phyloP scores from a whole-genome alignment of 1,140 invertebrate species.

The Ceratosolen solmsi region DNA sequence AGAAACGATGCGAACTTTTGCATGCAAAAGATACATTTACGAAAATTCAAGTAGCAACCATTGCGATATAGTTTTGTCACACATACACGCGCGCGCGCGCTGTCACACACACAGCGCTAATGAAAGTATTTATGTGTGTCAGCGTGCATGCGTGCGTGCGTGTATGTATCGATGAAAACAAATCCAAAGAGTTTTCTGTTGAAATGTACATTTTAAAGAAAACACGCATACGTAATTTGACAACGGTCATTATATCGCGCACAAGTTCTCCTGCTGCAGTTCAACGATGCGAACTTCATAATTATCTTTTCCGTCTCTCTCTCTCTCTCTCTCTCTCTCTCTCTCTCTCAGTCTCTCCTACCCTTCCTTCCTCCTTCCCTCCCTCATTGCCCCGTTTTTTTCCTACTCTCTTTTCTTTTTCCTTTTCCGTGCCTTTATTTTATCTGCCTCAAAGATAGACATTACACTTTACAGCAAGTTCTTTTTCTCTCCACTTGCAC shows the following conservation, averaged over 20 bases:
- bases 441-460: slow-evolving; percentile 43
- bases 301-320: slow-evolving; percentile 31
- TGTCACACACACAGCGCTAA: too few relatives aligned
- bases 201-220: slow-evolving; percentile 48
- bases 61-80: neutral
- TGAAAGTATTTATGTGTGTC: too few relatives aligned
- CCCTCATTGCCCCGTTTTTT: too few relatives aligned
- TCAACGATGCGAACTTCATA: slow-evolving; percentile 25
- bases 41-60: slow-evolving; percentile 30
- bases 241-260: slow-evolving; percentile 38
- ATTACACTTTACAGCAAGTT: slow-evolving; percentile 23
- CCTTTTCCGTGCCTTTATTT: slow-evolving; percentile 29
- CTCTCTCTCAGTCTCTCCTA: slow-evolving; percentile 26
- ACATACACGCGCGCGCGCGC: too few relatives aligned
- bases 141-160: too few relatives aligned
- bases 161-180: slow-evolving; percentile 30
- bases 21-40: slow-evolving; percentile 44
- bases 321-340: slow-evolving; percentile 9
- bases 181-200: slow-evolving; percentile 40
- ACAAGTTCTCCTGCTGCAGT: neutral
- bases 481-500: slow-evolving; percentile 9
- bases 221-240: slow-evolving; percentile 60
- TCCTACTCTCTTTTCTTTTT: too few relatives aligned
- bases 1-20: slow-evolving; percentile 11
- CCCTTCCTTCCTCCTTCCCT: too few relatives aligned